These are phyloP conservation scores for Urophycis tenuis DNA, from an alignment of 2,797 vertebrate species.

Conservation along the genomic window DNA sequence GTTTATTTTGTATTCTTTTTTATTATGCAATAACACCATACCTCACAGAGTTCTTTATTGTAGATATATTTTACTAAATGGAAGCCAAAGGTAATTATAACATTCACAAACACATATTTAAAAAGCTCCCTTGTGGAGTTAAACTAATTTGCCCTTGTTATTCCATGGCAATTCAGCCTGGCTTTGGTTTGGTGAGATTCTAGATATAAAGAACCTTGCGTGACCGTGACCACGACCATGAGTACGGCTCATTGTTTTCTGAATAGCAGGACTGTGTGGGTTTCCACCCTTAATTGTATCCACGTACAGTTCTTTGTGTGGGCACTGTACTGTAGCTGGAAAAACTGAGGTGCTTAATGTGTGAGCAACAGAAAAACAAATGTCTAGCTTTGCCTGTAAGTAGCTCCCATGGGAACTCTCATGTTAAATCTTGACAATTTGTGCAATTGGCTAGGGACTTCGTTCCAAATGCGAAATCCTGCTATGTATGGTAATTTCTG, in stretches of 20 bases:
- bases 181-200: background rate
- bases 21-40: background rate
- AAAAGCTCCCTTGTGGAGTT: background rate
- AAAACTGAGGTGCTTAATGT: constrained; percentile 44
- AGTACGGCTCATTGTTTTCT: constrained; percentile 31
- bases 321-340: constrained; percentile 11
- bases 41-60: background rate
- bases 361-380: constrained; percentile 54
- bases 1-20: background rate
- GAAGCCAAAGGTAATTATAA: background rate
- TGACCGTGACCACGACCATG: constrained; percentile 13
- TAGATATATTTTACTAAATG: background rate
- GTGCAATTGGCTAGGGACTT: constrained; percentile 32
- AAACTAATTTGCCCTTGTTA: background rate
- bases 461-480: constrained; percentile 33
- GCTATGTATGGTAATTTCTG: constrained; percentile 19
- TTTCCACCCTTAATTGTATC: constrained; percentile 13
- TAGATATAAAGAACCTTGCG: background rate
- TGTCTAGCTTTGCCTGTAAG: constrained; percentile 33
- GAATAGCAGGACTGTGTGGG: constrained; percentile 17
- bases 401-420: constrained; percentile 16
- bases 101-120: background rate
- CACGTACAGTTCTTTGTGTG: constrained; percentile 15
- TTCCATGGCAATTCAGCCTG: background rate
- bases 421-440: constrained; percentile 38